These are phyloP conservation scores for Ophion ellenae DNA, from an alignment of 2,888 invertebrate species.

Conservation along the genomic window DNA sequence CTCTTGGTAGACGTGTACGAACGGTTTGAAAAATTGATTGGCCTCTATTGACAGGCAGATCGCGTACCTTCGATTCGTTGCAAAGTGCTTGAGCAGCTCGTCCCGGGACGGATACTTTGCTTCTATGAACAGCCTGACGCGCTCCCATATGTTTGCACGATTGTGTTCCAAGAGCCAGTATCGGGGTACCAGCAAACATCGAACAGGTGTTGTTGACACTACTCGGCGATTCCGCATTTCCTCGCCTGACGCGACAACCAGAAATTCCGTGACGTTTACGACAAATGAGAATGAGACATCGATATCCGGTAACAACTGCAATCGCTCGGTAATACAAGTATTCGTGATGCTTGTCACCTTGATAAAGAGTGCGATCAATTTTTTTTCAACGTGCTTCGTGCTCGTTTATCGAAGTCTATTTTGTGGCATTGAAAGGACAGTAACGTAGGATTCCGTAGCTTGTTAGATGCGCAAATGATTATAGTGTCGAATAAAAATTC, in stretches of 20 bases:
- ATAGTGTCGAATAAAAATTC: too few relatives aligned
- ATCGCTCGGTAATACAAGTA: too few relatives aligned
- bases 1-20: background rate
- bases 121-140: slow-evolving; percentile 86
- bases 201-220: slow-evolving; percentile 87
- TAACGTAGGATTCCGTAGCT: too few relatives aligned
- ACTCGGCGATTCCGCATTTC: slow-evolving; percentile 88
- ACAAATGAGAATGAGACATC: background rate
- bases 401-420: too few relatives aligned
- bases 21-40: slow-evolving; percentile 36
- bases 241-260: slow-evolving; percentile 84
- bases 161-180: slow-evolving; percentile 89
- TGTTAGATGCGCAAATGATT: too few relatives aligned
- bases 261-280: background rate
- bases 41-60: slow-evolving; percentile 17
- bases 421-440: too few relatives aligned
- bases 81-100: slow-evolving; percentile 86
- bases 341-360: too few relatives aligned
- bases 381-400: too few relatives aligned
- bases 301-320: background rate
- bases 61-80: slow-evolving; percentile 83
- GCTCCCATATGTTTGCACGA: slow-evolving; percentile 88
- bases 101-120: slow-evolving; percentile 86
- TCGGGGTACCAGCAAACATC: slow-evolving; percentile 89
- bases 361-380: too few relatives aligned